Conservation (phyloP, 2,888 invertebrate genomes). For the Agriotes lineatus region DNA sequence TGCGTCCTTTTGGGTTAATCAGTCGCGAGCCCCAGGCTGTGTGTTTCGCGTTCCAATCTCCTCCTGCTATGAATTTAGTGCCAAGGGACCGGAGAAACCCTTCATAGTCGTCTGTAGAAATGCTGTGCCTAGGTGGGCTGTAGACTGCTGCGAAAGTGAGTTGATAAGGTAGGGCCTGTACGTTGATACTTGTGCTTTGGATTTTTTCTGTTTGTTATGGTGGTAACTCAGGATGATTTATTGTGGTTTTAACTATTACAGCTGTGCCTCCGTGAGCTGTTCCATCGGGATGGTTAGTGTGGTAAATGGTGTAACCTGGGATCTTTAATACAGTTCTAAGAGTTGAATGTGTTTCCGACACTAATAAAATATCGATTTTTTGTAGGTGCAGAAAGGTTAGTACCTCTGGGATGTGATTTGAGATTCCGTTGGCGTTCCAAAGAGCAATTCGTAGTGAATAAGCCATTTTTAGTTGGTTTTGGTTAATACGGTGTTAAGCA, state of each 20-base stretch:
- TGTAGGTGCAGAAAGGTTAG: not conserved
- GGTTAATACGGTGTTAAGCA: not conserved
- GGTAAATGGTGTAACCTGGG: constrained; percentile 2
- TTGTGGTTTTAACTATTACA: not conserved
- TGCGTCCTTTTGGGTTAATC: too few species aligned
- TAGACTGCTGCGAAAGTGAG: not conserved
- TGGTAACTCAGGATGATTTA: not conserved
- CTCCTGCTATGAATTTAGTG: too few species aligned
- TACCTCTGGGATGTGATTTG: not conserved
- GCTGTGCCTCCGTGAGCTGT: not conserved
- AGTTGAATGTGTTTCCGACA: not conserved
- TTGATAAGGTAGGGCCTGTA: not conserved
- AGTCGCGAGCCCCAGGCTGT: not conserved
- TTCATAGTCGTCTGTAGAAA: not conserved
- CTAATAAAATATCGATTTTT: not conserved
- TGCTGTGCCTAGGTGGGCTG: not conserved
- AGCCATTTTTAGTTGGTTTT: not conserved
- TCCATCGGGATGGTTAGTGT: not conserved
- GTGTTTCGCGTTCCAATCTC: not conserved
- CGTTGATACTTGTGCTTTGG: not conserved
- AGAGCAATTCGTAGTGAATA: not conserved
- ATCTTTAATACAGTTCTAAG: too few species aligned
- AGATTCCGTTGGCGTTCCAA: not conserved
- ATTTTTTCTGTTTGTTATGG: not conserved
- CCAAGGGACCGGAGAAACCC: not conserved